Base-by-base conservation (phyloP, 2,888 invertebrate genomes). In the Melanargia galathea region DNA sequence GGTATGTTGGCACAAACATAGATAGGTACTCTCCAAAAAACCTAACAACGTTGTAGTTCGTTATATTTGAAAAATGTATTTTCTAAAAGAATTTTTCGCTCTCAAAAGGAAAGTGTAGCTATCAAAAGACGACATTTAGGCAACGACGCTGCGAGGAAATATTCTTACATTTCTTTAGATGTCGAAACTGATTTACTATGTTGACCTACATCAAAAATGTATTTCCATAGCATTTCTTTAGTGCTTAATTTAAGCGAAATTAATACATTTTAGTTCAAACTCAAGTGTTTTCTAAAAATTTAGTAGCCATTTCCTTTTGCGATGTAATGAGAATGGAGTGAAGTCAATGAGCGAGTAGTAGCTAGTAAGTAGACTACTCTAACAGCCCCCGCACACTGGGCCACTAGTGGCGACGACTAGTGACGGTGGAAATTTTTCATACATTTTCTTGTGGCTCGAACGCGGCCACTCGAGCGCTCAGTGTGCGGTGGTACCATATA, bases 121-220 rank as follows among this genome's bases (percentile, higher is more conserved):
- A 59, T 60, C 59, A 63, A 63, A 63, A 48, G 63, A 63, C 59
- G 63, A 59, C 54, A 63, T 63, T 63, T 63, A 63, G 59, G 59
- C 46, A 60, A 60, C 63, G 46, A 49, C 8, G 40, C 38, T 63
- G 57, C 57, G 18, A 46, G 48, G 46, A 63, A 59, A 63, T 59
- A 59, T 63, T 59, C 59, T 59, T 48, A 63, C 58, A 48, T 63
- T 63, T 46, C 48, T 16, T 35, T 48, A 35, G 46, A 58, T 58
- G 58, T 35, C 48, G 35, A 58, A 58, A 58, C 46, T 58, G 48
- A 58, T 58, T 48, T 58, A 58, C 46, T 48, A 48, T 22, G 35
- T 35, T 35, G 48, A 48, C 48, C 33, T 58, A 58, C 35, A 58
- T 58, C 33, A 20, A 46, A 30, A 48, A n/a, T n/a, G 20, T 46